Percentiles rank a stretch among this genome's conserved stretches.
Conservation (phyloP, 2,113 vertebrate genomes). For the Erythrocebus patas region DNA sequence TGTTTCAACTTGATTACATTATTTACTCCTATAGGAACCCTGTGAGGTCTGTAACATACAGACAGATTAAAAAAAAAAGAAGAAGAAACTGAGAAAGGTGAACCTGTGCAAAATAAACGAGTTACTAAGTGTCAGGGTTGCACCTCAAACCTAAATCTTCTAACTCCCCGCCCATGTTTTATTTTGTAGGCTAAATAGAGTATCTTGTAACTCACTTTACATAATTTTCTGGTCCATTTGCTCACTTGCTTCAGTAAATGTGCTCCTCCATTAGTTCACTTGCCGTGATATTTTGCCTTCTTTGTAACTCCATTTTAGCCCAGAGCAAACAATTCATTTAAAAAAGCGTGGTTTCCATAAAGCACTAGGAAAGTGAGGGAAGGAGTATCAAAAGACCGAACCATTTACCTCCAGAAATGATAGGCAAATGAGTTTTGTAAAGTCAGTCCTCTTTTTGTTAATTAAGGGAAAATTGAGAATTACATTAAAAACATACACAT, state of each 20-base stretch:
- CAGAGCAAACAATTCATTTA: conserved; percentile 61
- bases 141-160: conserved; percentile 9
- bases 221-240: conserved; percentile 74
- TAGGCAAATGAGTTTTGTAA: not conserved
- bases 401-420: not conserved
- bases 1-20: not conserved
- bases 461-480: not conserved
- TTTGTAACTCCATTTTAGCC: conserved; percentile 64
- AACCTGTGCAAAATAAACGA: not conserved
- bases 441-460: not conserved
- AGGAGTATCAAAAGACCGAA: conserved; percentile 12
- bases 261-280: conserved; percentile 56
- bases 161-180: conserved; percentile 42
- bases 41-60: not conserved
- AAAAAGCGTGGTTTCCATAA: conserved; percentile 41
- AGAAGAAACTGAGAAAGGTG: not conserved
- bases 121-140: not conserved
- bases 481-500: not conserved
- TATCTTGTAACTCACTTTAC: conserved; percentile 66
- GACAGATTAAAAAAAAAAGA: not conserved
- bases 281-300: conserved; percentile 50
- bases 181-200: conserved; percentile 47
- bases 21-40: not conserved
- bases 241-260: conserved; percentile 62
- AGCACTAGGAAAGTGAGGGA: not conserved